These are phyloP conservation scores for Brenthis daphne DNA, from an alignment of 2,888 invertebrate species.

Conservation along the genomic window DNA sequence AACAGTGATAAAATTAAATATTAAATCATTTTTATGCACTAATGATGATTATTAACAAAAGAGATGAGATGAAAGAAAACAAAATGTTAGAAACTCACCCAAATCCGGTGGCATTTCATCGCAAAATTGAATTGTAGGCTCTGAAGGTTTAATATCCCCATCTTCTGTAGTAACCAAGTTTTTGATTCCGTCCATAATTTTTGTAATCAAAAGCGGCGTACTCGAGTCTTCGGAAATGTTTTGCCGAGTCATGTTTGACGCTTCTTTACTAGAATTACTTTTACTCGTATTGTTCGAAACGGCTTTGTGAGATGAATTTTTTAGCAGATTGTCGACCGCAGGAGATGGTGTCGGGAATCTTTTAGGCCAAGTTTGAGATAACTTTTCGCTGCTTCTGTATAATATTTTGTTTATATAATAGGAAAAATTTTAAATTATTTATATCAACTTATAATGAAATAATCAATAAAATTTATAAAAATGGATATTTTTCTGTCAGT, in stretches of 20 bases:
- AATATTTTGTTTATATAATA: too few relatives aligned
- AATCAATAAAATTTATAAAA: too few relatives aligned
- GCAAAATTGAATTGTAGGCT: conserved; percentile 74
- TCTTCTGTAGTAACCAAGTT: conserved; percentile 59
- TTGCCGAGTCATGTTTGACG: conserved; percentile 45
- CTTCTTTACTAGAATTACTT: conserved; percentile 29
- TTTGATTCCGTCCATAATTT: conserved; percentile 58
- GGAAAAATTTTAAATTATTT: too few relatives aligned
- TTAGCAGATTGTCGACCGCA: conserved; percentile 46
- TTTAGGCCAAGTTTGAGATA: conserved; percentile 55
- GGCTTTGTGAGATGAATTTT: conserved; percentile 43
- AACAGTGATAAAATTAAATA: too few relatives aligned
- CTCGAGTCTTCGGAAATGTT: conserved; percentile 48
- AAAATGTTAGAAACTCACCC: conserved; percentile 69
- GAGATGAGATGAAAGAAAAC: not conserved
- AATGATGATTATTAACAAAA: too few relatives aligned
- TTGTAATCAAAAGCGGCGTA: conserved; percentile 57
- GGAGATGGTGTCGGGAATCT: conserved; percentile 42
- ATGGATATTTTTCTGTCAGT: too few relatives aligned
- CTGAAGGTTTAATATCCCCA: conserved; percentile 51
- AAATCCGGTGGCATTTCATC: conserved; percentile 84
- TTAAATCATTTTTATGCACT: too few relatives aligned
- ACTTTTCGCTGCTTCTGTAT: conserved; percentile 56
- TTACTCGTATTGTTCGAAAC: conserved; percentile 28
- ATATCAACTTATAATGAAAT: too few relatives aligned